These are phyloP conservation scores for Drosophila kuntzei DNA, from an alignment of 2,888 invertebrate species.

Conservation along the genomic window DNA sequence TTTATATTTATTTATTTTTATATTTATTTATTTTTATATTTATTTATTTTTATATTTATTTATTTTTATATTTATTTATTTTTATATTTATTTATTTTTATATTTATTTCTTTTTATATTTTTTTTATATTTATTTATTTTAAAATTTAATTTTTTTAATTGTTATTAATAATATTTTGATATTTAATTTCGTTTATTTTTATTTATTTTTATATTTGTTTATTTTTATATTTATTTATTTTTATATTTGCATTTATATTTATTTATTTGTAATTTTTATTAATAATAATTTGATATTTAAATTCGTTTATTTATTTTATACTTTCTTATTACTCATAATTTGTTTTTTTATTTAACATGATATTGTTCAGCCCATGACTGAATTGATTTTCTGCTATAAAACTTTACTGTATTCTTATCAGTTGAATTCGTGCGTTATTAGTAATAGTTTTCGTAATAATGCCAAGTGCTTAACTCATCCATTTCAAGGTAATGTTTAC, in stretches of 20 bases:
- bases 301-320: not conserved
- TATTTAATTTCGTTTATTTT: no score
- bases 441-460: slow-evolving; percentile 12
- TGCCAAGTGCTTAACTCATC: slow-evolving; percentile 24
- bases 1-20: no score
- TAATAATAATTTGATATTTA: not conserved
- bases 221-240: no score
- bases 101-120: no score
- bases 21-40: not conserved
- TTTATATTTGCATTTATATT: no score
- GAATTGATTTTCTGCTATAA: not conserved
- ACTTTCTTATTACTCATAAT: not conserved
- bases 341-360: no score
- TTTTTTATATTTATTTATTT: no score
- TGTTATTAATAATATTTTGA: no score
- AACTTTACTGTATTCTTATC: slow-evolving; percentile 1
- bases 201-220: not conserved
- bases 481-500: slow-evolving; percentile 8
- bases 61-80: not conserved
- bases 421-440: slow-evolving; percentile 1
- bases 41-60: not conserved
- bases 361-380: no score
- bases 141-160: no score
- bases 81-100: no score
- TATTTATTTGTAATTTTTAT: no score